phyloP scores from a whole-genome alignment of 64 coral and sea anemone genomes.

The Catalaphyllia jardinei region DNA sequence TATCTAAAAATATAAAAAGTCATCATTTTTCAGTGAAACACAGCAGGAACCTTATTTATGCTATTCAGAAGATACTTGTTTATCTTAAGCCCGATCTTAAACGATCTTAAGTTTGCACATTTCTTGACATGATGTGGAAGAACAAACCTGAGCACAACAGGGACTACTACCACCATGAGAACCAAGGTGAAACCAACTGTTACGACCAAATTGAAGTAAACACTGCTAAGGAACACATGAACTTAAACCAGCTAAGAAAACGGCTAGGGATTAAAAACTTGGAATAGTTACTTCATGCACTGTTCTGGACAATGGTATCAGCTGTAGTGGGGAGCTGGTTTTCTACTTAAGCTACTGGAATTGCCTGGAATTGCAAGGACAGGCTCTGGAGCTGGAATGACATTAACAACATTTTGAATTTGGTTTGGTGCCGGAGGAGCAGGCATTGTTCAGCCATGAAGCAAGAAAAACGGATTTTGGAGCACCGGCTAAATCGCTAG shows the following conservation, averaged over 20 bases:
- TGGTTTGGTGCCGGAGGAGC: not conserved
- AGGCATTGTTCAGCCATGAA: too few species aligned
- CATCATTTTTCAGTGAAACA: too few species aligned
- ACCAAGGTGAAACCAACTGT: not conserved
- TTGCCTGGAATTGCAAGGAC: not conserved
- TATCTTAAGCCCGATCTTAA: too few species aligned
- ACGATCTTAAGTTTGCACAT: too few species aligned
- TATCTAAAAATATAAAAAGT: too few species aligned
- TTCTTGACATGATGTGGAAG: too few species aligned
- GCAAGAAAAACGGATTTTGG: too few species aligned
- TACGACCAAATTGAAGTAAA: too few species aligned
- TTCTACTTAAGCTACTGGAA: slow-evolving; percentile 13
- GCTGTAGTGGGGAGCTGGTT: not conserved
- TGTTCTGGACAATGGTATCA: not conserved
- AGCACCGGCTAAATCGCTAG: too few species aligned
- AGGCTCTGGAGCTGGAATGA: slow-evolving; percentile 3
- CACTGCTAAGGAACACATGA: not conserved
- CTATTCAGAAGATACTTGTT: too few species aligned
- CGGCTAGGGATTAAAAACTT: slow-evolving; percentile 18
- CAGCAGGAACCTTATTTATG: too few species aligned
- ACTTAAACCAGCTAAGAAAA: not conserved
- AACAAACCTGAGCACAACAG: not conserved
- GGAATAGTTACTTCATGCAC: not conserved
- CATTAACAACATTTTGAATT: slow-evolving; percentile 15
- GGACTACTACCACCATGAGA: not conserved